Evolutionary conservation across 1,140 invertebrate species (phyloP).

Genomic region (Drosophila azteca): DNA sequence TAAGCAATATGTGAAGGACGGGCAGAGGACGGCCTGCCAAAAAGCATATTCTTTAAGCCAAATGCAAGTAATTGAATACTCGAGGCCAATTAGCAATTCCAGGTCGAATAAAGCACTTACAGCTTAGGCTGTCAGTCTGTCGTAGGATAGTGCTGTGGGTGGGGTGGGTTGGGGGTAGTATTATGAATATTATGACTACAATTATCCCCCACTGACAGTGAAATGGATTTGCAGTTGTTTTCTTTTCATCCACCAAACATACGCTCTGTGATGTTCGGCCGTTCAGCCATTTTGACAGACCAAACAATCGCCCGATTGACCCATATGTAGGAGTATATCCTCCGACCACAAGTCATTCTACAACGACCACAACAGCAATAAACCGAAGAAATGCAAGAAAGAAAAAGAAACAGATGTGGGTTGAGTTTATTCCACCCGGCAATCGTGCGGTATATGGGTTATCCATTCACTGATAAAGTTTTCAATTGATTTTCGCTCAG

Average conservation of each 20-base stretch:
- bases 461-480: too few species aligned
- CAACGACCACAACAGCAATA: slow-evolving; percentile 26
- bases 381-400: slow-evolving; percentile 13
- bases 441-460: too few species aligned
- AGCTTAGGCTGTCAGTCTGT: too few species aligned
- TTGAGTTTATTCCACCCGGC: slow-evolving; percentile 9
- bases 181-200: slow-evolving; percentile 11
- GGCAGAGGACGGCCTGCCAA: too few species aligned
- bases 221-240: background rate
- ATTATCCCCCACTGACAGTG: background rate
- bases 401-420: slow-evolving; percentile 34
- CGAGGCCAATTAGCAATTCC: too few species aligned
- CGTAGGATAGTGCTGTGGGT: too few species aligned
- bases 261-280: background rate
- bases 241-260: slow-evolving; percentile 15
- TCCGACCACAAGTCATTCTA: slow-evolving; percentile 40
- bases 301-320: slow-evolving; percentile 32
- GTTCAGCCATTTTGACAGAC: slow-evolving; percentile 23
- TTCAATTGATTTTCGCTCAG: too few species aligned
- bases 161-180: too few species aligned
- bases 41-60: too few species aligned
- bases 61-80: too few species aligned
- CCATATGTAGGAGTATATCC: slow-evolving; percentile 25
- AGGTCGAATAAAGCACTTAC: too few species aligned
- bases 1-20: slow-evolving; percentile 11